A percentile compares a stretch with the other conserved stretches of the same genome.
phyloP scores from a whole-genome alignment of 2,888 invertebrate genomes.

The Chrysodeixis includens region DNA sequence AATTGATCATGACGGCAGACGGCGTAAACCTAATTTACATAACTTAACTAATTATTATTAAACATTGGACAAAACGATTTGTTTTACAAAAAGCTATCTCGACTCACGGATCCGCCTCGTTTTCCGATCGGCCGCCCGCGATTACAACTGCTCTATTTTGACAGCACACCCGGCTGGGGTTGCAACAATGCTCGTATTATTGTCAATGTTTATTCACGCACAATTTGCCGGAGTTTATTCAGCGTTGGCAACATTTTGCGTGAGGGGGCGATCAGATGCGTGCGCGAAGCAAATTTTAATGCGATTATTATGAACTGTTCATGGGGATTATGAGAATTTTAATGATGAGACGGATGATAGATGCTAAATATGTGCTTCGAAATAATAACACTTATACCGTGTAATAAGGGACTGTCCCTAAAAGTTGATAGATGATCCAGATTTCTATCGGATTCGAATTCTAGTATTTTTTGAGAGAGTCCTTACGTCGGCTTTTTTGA shows the following conservation, averaged over 20 bases:
- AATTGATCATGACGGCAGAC: background rate
- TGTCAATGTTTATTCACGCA: slow-evolving; percentile 85
- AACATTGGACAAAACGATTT: background rate
- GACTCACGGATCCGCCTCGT: slow-evolving; percentile 57
- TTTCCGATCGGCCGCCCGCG: slow-evolving; percentile 62
- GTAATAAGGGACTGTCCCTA: background rate
- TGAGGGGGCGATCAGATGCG: slow-evolving; percentile 60
- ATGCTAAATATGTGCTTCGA: background rate
- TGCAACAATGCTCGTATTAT: slow-evolving; percentile 87
- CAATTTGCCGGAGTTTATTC: slow-evolving; percentile 87
- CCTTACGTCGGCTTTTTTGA: too few relatives aligned
- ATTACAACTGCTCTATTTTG: slow-evolving; percentile 60
- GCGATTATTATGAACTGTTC: slow-evolving; percentile 68
- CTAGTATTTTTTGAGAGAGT: too few relatives aligned
- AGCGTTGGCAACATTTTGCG: slow-evolving; percentile 79
- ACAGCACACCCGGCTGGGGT: slow-evolving; percentile 62
- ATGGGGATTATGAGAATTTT: slow-evolving; percentile 46
- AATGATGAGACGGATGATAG: slow-evolving; percentile 28
- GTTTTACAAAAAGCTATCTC: slow-evolving; percentile 45
- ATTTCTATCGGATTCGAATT: background rate
- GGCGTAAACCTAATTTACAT: background rate
- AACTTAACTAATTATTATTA: slow-evolving; percentile 2
- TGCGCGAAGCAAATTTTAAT: slow-evolving; percentile 64
- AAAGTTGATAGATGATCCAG: background rate
- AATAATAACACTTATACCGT: background rate